phyloP scores from a whole-genome alignment of 2,113 vertebrate species.

The Chloroceryle aenea region DNA sequence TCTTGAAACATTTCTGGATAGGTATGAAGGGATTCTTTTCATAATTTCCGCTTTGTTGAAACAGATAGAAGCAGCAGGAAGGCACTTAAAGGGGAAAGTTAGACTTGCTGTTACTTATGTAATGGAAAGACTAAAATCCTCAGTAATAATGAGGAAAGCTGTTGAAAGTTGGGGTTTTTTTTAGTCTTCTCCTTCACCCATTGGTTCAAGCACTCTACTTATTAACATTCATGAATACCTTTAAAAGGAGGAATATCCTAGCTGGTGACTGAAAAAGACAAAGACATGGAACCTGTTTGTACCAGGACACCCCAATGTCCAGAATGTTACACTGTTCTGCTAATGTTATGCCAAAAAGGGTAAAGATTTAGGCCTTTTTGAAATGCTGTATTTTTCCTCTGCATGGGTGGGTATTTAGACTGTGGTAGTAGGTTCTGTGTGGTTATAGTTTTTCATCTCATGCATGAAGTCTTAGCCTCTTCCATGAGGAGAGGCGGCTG shows the following conservation, averaged over 20 bases:
- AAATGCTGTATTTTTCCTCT: neutral
- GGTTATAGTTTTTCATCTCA: neutral
- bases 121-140: neutral
- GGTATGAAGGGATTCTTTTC: neutral
- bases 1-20: neutral
- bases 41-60: neutral
- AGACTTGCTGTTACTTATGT: neutral
- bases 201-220: neutral
- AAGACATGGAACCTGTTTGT: neutral
- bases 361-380: neutral
- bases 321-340: neutral
- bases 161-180: neutral
- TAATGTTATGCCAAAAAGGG: neutral
- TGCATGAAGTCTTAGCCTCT: neutral
- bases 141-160: neutral
- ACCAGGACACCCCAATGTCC: neutral
- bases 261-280: neutral
- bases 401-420: neutral
- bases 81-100: neutral
- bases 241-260: neutral
- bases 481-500: neutral
- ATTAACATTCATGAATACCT: neutral
- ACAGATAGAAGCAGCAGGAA: neutral
- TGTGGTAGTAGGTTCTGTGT: accelerated
- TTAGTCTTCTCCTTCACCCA: neutral